phyloP scores from a whole-genome alignment of 2,888 invertebrate species.

The Perithous albicinctus region DNA sequence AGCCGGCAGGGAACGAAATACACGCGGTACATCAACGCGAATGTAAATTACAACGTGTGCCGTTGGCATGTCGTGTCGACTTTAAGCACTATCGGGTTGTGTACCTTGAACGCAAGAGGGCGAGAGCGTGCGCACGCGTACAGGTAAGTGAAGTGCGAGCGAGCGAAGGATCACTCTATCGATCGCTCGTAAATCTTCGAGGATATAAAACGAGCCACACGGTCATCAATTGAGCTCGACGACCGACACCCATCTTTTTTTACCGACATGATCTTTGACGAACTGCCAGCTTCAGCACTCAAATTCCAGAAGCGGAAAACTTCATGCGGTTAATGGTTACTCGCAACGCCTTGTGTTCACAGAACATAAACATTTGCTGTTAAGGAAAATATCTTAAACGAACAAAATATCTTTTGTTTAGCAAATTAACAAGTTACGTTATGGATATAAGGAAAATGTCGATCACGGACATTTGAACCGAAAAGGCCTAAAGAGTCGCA shows the following conservation, averaged over 20 bases:
- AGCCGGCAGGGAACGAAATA: constrained; percentile 18
- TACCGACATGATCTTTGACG: constrained; percentile 18
- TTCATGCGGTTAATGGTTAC: neutral
- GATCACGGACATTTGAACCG: neutral
- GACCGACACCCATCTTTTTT: constrained; percentile 14
- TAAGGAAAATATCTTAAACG: neutral
- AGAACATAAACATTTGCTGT: neutral
- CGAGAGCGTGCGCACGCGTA: neutral
- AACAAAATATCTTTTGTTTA: neutral
- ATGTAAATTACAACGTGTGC: constrained; percentile 61
- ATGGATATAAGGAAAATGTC: neutral
- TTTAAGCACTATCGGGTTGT: constrained; percentile 64
- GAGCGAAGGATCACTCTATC: constrained; percentile 28
- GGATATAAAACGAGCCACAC: constrained; percentile 40
- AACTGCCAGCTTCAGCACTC: constrained; percentile 7
- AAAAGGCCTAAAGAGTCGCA: neutral
- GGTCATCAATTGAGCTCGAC: constrained; percentile 24
- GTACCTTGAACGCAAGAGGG: constrained; percentile 59
- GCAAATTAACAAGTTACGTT: neutral
- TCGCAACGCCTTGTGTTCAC: neutral
- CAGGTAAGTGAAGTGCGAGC: constrained; percentile 5
- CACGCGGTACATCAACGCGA: constrained; percentile 62
- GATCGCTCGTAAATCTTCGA: constrained; percentile 49
- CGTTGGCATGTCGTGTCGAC: constrained; percentile 65
- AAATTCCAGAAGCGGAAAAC: constrained; percentile 11